Conservation (phyloP, 2,113 vertebrate genomes). For the Hylia prasina region DNA sequence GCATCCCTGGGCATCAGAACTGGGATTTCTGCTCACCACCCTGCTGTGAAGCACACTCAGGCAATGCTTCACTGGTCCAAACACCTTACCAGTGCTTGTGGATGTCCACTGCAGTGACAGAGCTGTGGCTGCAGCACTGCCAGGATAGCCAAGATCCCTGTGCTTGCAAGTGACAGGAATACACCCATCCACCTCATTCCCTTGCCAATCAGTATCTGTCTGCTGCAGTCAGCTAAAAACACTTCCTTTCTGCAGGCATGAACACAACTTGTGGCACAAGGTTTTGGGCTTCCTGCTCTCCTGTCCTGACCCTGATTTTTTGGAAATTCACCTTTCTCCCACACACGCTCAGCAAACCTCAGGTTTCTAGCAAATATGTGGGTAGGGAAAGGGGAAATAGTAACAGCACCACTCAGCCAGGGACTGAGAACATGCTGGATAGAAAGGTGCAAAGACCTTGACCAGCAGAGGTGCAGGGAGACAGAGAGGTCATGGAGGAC, state of each 20-base stretch:
- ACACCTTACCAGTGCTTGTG: not conserved
- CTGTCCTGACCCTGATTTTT: not conserved
- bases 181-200: not conserved
- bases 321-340: not conserved
- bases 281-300: not conserved
- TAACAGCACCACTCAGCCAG: not conserved
- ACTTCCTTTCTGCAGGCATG: not conserved
- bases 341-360: not conserved
- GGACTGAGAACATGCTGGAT: not conserved
- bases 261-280: not conserved
- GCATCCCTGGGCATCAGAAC: not conserved
- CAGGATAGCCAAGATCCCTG: not conserved
- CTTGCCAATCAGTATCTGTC: not conserved
- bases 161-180: not conserved
- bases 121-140: not conserved
- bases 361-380: not conserved
- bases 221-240: not conserved
- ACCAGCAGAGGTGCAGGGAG: not conserved
- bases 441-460: not conserved
- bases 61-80: not conserved
- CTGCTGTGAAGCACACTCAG: not conserved
- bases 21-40: not conserved
- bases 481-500: not conserved
- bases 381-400: not conserved
- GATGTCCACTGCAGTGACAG: not conserved